Conservation (phyloP, 2,888 invertebrate species). For the Mythimna pallens region DNA sequence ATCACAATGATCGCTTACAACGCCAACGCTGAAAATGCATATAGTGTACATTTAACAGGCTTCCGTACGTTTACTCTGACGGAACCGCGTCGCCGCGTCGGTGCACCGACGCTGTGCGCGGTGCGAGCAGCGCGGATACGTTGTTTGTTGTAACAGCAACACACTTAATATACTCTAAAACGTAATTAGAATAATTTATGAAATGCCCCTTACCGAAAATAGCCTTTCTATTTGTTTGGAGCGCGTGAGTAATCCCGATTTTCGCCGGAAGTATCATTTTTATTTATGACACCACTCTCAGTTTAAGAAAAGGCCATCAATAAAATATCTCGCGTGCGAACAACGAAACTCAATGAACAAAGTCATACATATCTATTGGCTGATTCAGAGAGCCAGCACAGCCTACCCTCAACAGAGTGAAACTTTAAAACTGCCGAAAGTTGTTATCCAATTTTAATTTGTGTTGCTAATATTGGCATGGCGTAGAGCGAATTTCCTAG, state of each 20-base stretch:
- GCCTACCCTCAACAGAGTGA: conserved; percentile 33
- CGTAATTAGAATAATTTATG: conserved; percentile 20
- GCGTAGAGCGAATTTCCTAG: conserved; percentile 55
- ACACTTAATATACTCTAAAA: conserved; percentile 18
- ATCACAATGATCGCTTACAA: conserved; percentile 48
- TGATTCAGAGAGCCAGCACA: conserved; percentile 6
- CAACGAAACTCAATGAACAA: conserved; percentile 20
- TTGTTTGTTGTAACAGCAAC: conserved; percentile 20
- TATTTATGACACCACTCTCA: conserved; percentile 38
- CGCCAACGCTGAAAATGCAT: conserved; percentile 40
- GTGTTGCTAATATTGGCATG: conserved; percentile 55
- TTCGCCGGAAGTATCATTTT: conserved; percentile 32
- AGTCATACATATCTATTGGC: conserved; percentile 31
- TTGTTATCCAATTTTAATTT: conserved; percentile 61
- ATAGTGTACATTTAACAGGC: conserved; percentile 46
- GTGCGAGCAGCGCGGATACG: conserved; percentile 13
- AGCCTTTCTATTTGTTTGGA: conserved; percentile 18
- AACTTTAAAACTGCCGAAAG: conserved; percentile 53
- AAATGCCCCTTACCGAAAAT: conserved; percentile 21
- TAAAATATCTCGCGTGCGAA: conserved; percentile 41
- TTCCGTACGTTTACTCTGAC: conserved; percentile 31
- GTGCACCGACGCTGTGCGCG: conserved; percentile 1
- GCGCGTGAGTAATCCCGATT: conserved; percentile 8
- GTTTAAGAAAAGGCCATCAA: conserved; percentile 30
- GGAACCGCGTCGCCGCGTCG: conserved; percentile 13